Evolutionary conservation across 2,888 invertebrate genomes (phyloP), one percentile per base, ranked within the genome.

Genomic region (Netelia fuscicornis): DNA sequence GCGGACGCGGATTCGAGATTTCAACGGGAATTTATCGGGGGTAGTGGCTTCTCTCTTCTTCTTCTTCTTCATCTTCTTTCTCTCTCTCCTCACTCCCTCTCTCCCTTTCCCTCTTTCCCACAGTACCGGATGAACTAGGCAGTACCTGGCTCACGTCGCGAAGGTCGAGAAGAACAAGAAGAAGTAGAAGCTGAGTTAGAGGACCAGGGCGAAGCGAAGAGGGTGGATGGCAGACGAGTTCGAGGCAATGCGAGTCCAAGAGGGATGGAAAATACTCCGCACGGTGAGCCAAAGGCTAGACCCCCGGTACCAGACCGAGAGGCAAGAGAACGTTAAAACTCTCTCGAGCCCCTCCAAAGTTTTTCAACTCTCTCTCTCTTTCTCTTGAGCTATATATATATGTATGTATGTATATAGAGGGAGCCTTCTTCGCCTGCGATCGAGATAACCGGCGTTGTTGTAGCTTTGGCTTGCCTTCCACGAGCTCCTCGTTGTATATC

Each of bases 1-100:
- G 74, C 67, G 81, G 71, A 83, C 84, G 81, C 84, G 83, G 85
- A 84, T 86, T 87, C 83, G 85, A 86, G 87, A 87, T 87, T 87
- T 87, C 85, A 84, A 84, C 84, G 86, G 77, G 71, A 87, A 86
- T 87, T 87, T 87, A 87, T 87, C 84, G 85, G 75, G 56, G 79
- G 2, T 68, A 58, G 64, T 13, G 44, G 56, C 2, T 48, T 23
- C 44, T 78, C 56, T 56, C 62, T 81, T 62, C 37, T 25, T 62
- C 74, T 48, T 10, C 37, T 67, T 44, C 44, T 60, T 65, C 75
- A 37, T 44, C 30, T 37, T 70, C 65, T 17, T 13, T 23, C 68
- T 68, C 17, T 44, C n/a, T 37, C 25, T 54, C 60, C 25, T 54
- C 60, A 37, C 17, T 62, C 54, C 52, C 68, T 37, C 25, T 54